Evolutionary conservation across 37 sponge, comb jelly and placozoan genomes (phyloP), one percentile per base, ranked within the genome.

Genomic region (Haliclona indistincta): DNA sequence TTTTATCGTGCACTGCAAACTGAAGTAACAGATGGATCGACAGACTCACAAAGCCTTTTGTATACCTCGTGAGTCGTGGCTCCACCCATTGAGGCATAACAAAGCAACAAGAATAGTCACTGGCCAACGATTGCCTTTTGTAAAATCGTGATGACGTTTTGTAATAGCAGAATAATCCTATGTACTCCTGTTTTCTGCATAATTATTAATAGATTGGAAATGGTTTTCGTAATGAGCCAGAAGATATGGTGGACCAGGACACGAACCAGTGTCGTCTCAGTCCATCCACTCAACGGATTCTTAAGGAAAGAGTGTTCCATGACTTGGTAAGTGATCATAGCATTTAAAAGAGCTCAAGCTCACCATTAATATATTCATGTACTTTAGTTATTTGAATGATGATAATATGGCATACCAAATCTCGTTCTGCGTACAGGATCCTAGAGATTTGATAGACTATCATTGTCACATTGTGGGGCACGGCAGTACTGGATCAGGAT

Each of bases 401-500:
- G 51, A 17, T 47, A 47, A 15, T 47, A 47, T 47, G 13, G 51
- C 51, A 47, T 47, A 15, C 51, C 51, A 47, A 47, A 10, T 17
- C 51, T 10, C 15, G 15, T 47, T 47, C 15, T 15, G 51, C 51
- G 51, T 47, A 30, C 63, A 88, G 89, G 75, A 71, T 67, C 84
- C 87, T 0, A 25, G 34, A 36, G 88, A 89, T 36, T 55, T 90
- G 13, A 85, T 94, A 29, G 95, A 94, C 77, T 94, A 94, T 56
- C 95, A 94, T 67, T 80, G 81, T 13, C 95, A 94, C 67, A 35
- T 94, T 23, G 82, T 94, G 0, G 95, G 95, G 13, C 91, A 93
- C 55, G 86, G 82, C 15, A 89, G 88, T 56, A 43, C 73, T 10
- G 93, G 89, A 0, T 86, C 91, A 19, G 71, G 68, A 2, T 90